Base-by-base conservation (phyloP, 1,140 invertebrate species). In the Bombyx mandarina region DNA sequence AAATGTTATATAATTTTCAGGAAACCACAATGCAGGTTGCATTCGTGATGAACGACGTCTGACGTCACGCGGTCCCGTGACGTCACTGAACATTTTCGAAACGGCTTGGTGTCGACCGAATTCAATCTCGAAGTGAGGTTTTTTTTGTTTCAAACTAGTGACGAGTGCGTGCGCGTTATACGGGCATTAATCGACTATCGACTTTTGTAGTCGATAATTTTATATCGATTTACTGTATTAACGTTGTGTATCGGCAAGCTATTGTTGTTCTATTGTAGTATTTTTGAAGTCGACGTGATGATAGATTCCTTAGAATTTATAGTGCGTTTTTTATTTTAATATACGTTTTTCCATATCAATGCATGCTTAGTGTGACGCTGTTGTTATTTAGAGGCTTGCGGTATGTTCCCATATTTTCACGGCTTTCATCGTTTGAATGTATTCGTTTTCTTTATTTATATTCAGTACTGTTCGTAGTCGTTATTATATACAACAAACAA, bases 1-100 rank as follows among this genome's bases (percentile, higher is more conserved):
- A 35, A 2, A 35, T 35, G 26, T 35, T 1, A 35, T 35, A 35
- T 35, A 35, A 35, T 35, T 35, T 10, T 8, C 42, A 86, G 81
- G 79, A 84, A 74, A 77, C 81, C 83, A 86, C 83, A 82, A 86
- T 86, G 83, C 82, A 75, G 45, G 76, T 85, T 67, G 83, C 83
- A 85, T 85, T 86, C 61, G 83, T 86, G 83, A 78, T 86, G 82
- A 73, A 86, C 71, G 80, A 78, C 79, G 83, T 86, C 54, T 86
- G 79, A 86, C 73, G 74, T 82, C 73, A 53, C 54, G 44, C 54
- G 35, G 26, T 56, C 48, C 60, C 26, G 61, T 67, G 70, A 66
- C 65, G 71, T 22, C 44, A 12, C 10, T 3, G 22, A 51, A 50
- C 48, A 50, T 18, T 12, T 50, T 50, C 50, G 4, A 51, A 10